Base-by-base conservation (phyloP, 2,797 vertebrate species). In the Poecile montanus region DNA sequence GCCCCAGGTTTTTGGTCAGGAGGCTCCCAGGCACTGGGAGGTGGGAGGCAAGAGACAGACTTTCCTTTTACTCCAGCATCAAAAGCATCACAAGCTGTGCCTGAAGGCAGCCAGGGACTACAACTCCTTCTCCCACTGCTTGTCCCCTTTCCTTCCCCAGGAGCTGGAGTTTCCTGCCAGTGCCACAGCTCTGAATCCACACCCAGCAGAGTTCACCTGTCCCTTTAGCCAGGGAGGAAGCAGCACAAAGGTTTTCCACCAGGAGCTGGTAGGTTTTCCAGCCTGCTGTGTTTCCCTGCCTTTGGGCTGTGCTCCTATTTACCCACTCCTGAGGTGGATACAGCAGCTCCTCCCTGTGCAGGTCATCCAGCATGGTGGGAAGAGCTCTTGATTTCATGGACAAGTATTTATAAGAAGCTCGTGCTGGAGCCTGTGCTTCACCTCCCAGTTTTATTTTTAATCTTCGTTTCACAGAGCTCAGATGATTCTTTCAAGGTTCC, bases 371-470 rank as follows among this genome's bases (percentile, higher is more conserved):
- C 50, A 0, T 0, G 0, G 14, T 42, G 80, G 77, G 62, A 81
- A 84, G 40, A 40, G n/a, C 72, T 73, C 74, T 29, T 3, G 1
- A 45, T 85, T 89, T 86, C 87, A 73, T 4, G 4, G 67, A 79
- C 72, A 66, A 71, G 53, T 42, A 42, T 82, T 92, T 80, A 6
- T 53, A 77, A 91, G 75, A 36, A 44, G 42, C 40, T 77, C 1
- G 0, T 40, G 61, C 57, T 63, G 65, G 50, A 91, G 82, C 26
- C 65, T n/a, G 50, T 32, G 57, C 63, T 79, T 96, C 85, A 85
- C 87, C 78, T 87, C 62, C 78, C 81, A 82, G 67, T 54, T 96
- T 96, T 95, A 87, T 89, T 95, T 95, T 95, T 96, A 82, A 93
- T 88, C 78, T 76, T 67, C 1, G 8, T 94, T 89, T 94, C 87